Evolutionary conservation across 37 sponge, comb jelly and placozoan species (phyloP).

Genomic region (Hormiphora californensis): DNA sequence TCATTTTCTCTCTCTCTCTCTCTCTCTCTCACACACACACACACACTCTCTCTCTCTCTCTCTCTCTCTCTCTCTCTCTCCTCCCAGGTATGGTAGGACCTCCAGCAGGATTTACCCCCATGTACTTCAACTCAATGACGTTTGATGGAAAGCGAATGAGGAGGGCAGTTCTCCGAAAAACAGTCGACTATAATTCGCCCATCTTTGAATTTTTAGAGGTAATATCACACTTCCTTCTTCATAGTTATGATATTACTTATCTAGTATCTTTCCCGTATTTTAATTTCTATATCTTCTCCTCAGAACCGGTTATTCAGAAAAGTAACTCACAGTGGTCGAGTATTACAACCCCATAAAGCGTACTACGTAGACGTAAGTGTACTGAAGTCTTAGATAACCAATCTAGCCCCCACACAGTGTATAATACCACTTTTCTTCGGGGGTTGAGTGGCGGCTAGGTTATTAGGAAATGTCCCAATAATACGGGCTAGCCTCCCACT

Average conservation of each 20-base stretch:
- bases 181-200: constrained; percentile 78
- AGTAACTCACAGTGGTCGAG: constrained; percentile 61
- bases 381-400: neutral
- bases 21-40: too few relatives aligned
- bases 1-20: too few relatives aligned
- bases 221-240: neutral
- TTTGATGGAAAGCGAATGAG: constrained; percentile 58
- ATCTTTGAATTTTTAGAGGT: constrained; percentile 76
- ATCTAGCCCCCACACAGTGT: too few relatives aligned
- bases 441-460: too few relatives aligned
- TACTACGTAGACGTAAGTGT: constrained; percentile 54
- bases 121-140: constrained; percentile 12
- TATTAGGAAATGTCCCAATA: too few relatives aligned
- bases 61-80: too few relatives aligned
- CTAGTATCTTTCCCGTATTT: neutral
- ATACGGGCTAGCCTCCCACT: too few relatives aligned
- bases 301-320: constrained; percentile 83
- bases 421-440: too few relatives aligned
- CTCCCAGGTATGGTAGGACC: too few relatives aligned
- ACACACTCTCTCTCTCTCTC: too few relatives aligned
- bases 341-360: constrained; percentile 68
- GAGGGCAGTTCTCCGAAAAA: constrained; percentile 59
- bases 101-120: neutral
- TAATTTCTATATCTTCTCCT: neutral
- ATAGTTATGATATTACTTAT: neutral